Percentiles rank a stretch among this genome's conserved stretches.
These are phyloP conservation scores for Aplochiton taeniatus DNA, from an alignment of 2,797 vertebrate species.

Conservation along the genomic window DNA sequence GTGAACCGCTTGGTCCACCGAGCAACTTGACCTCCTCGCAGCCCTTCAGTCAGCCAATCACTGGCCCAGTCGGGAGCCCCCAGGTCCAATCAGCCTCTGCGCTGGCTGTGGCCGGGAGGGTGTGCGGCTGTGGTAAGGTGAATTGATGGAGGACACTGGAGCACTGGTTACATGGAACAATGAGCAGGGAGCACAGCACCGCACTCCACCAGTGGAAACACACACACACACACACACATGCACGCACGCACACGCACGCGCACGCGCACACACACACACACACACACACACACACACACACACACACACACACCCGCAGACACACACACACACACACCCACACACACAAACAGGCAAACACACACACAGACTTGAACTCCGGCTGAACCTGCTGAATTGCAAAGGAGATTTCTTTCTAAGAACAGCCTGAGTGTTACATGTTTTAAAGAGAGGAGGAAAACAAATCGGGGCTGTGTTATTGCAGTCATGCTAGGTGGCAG, in stretches of 20 bases:
- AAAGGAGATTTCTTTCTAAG: not conserved
- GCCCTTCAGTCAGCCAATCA: conserved; percentile 24
- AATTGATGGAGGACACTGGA: conserved; percentile 26
- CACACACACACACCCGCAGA: conserved; percentile 1
- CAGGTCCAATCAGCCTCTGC: conserved; percentile 9
- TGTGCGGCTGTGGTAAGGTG: conserved; percentile 2
- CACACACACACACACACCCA: conserved; percentile 16
- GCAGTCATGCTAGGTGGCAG: too few species aligned
- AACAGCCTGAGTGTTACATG: too few species aligned
- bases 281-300: conserved; percentile 12
- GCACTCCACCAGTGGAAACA: conserved; percentile 32
- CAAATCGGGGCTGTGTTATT: too few species aligned
- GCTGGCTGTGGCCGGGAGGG: not conserved
- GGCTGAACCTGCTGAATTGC: not conserved
- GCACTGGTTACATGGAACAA: conserved; percentile 24
- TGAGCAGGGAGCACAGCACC: conserved; percentile 11
- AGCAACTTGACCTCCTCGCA: too few species aligned
- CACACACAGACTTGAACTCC: too few species aligned
- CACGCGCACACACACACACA: not conserved
- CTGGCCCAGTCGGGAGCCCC: not conserved
- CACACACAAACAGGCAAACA: not conserved
- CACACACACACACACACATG: conserved; percentile 6
- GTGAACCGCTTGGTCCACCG: conserved; percentile 27
- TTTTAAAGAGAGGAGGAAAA: too few species aligned
- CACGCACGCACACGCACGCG: not conserved